phyloP scores from a whole-genome alignment of 2,888 invertebrate species.

The Drosophila anceps region DNA sequence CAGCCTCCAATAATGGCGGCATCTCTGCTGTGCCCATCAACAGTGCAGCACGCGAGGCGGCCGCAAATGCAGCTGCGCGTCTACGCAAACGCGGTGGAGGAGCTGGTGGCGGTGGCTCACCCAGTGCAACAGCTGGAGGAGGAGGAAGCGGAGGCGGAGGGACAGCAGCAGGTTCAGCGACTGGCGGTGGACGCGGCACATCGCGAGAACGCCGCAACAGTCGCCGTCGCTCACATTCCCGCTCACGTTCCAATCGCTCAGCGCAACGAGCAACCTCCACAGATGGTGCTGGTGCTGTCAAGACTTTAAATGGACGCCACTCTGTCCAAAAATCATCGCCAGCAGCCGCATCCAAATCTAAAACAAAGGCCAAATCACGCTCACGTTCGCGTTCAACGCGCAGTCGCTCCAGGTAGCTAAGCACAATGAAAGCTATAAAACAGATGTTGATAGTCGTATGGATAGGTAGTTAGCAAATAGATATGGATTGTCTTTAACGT shows the following conservation, averaged over 20 bases:
- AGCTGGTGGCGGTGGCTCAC: constrained; percentile 51
- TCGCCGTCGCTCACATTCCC: constrained; percentile 70
- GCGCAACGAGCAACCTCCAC: constrained; percentile 61
- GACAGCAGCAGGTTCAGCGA: constrained; percentile 77
- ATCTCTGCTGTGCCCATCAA: constrained; percentile 39
- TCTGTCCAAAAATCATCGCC: constrained; percentile 64
- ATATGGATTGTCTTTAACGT: neutral
- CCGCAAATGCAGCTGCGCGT: constrained; percentile 79
- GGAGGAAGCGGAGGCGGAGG: constrained; percentile 52
- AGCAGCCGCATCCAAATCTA: constrained; percentile 38
- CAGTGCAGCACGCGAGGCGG: constrained; percentile 81
- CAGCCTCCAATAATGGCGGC: constrained; percentile 52
- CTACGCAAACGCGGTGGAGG: constrained; percentile 73
- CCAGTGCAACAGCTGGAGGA: constrained; percentile 40
- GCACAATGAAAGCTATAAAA: neutral
- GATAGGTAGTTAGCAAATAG: neutral
- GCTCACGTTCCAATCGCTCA: constrained; percentile 67
- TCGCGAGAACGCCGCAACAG: constrained; percentile 81
- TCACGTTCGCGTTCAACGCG: constrained; percentile 68
- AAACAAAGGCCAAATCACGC: constrained; percentile 65
- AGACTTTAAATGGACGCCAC: constrained; percentile 81
- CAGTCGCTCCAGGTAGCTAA: constrained; percentile 65
- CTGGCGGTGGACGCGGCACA: constrained; percentile 38
- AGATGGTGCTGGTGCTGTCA: constrained; percentile 49
- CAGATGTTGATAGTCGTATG: neutral